phyloP scores from a whole-genome alignment of 2,113 vertebrate species.

The Megaptera novaeangliae region DNA sequence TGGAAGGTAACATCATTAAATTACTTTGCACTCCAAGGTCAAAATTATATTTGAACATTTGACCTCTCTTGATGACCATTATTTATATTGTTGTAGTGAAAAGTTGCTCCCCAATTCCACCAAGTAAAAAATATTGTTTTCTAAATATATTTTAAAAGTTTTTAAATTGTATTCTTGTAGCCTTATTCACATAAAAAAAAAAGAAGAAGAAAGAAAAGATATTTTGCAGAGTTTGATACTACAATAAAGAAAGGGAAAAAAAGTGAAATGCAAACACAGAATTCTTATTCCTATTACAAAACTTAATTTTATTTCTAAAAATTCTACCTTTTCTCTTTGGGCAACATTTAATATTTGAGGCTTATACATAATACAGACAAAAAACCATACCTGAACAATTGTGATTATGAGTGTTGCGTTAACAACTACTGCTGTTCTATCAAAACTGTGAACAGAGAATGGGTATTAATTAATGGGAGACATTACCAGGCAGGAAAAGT shows the following conservation, averaged over 20 bases:
- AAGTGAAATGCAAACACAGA: conserved; percentile 34
- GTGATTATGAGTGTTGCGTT: conserved; percentile 67
- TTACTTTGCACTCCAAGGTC: neutral
- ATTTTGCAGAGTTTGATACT: neutral
- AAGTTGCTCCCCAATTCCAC: neutral
- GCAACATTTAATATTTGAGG: conserved; percentile 20
- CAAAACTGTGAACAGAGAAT: conserved; percentile 72
- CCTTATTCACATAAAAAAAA: neutral
- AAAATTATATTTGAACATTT: conserved; percentile 6
- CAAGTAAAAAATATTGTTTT: neutral
- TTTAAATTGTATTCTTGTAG: neutral
- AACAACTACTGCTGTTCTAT: conserved; percentile 65
- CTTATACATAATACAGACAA: conserved; percentile 42
- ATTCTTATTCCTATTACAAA: conserved; percentile 18
- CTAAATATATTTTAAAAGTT: neutral
- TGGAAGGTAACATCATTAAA: conserved; percentile 14
- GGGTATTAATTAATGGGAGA: conserved; percentile 75
- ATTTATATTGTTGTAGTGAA: neutral
- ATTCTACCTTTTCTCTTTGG: conserved; percentile 27
- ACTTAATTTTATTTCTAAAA: conserved; percentile 35
- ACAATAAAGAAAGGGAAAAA: neutral
- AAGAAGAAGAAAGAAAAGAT: neutral
- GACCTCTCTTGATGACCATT: neutral
- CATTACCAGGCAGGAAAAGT: conserved; percentile 67
- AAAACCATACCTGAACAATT: conserved; percentile 67